Percentiles rank a stretch among this genome's conserved stretches.
Conservation (phyloP, 2,797 vertebrate species). For the Chaenodraco wilsoni region DNA sequence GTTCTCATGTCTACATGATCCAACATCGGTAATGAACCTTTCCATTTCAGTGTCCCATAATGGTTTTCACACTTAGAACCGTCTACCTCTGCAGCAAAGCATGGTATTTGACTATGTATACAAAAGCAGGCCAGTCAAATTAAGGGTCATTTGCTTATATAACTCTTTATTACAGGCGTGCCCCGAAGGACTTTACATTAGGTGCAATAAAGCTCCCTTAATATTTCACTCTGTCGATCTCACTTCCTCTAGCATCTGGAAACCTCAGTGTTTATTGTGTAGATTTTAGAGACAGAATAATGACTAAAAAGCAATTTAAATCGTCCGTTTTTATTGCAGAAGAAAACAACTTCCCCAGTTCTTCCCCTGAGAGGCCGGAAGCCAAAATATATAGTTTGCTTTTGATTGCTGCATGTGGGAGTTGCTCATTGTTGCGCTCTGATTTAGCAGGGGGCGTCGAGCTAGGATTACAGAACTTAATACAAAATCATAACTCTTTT, state of each 20-base stretch:
- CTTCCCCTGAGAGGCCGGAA: slow-evolving; percentile 2
- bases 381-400: slow-evolving; percentile 32
- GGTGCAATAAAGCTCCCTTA: slow-evolving; percentile 24
- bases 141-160: slow-evolving; percentile 29
- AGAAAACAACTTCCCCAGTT: not conserved
- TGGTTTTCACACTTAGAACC: slow-evolving; percentile 20
- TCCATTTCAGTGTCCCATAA: slow-evolving; percentile 20
- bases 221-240: slow-evolving; percentile 5
- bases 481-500: slow-evolving; percentile 25
- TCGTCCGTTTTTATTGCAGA: slow-evolving; percentile 31
- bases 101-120: slow-evolving; percentile 1
- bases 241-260: slow-evolving; percentile 15
- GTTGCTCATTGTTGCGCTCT: slow-evolving; percentile 45
- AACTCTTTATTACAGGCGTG: slow-evolving; percentile 29
- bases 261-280: slow-evolving; percentile 13
- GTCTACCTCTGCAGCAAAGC: slow-evolving; percentile 15
- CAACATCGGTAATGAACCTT: slow-evolving; percentile 16
- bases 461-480: slow-evolving; percentile 52
- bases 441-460: slow-evolving; percentile 45
- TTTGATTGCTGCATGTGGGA: slow-evolving; percentile 60
- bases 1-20: slow-evolving; percentile 21
- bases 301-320: slow-evolving; percentile 11
- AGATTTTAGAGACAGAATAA: slow-evolving; percentile 14
- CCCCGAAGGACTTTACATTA: slow-evolving; percentile 27
- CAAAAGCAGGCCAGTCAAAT: slow-evolving; percentile 19